These are phyloP conservation scores for Tuberolachnus salignus DNA, from an alignment of 2,888 invertebrate genomes.

Conservation along the genomic window DNA sequence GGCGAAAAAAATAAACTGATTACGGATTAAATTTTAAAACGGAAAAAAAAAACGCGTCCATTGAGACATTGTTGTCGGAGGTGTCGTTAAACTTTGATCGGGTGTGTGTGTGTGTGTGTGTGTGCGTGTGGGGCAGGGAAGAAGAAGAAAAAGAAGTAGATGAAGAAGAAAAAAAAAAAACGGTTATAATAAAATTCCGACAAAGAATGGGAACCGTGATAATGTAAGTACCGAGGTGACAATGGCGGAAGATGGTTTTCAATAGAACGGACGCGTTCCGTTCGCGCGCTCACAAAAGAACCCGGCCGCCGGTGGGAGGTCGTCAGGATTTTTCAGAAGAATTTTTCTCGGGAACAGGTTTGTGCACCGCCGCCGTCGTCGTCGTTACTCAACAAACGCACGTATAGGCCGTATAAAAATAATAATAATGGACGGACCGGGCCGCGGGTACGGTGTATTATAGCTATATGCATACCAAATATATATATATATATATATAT, in stretches of 20 bases:
- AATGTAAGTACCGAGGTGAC: constrained; percentile 54
- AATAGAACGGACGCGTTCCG: constrained; percentile 55
- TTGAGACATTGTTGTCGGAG: constrained; percentile 55
- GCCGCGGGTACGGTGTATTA: not conserved
- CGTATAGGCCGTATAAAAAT: constrained; percentile 51
- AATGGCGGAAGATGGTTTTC: constrained; percentile 56
- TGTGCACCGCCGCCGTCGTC: constrained; percentile 32
- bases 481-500: too few relatives aligned
- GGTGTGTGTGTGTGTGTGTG: constrained; percentile 13
- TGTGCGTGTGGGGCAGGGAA: not conserved
- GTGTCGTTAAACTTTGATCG: constrained; percentile 56
- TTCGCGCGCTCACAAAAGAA: constrained; percentile 47
- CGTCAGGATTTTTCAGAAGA: constrained; percentile 54
- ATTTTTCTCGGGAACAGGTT: constrained; percentile 56
- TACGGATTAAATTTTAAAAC: constrained; percentile 47
- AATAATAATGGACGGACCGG: constrained; percentile 50
- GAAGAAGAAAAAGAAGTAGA: too few relatives aligned
- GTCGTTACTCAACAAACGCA: constrained; percentile 52
- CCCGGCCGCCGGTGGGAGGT: constrained; percentile 51
- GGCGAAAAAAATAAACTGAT: constrained; percentile 32
- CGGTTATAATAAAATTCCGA: constrained; percentile 56
- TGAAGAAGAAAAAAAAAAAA: constrained; percentile 51
- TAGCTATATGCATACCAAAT: not conserved
- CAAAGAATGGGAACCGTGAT: constrained; percentile 56
- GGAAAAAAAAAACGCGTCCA: constrained; percentile 39